Evolutionary conservation across 2,797 vertebrate species (phyloP).

Genomic region (Anguilla pacifica): DNA sequence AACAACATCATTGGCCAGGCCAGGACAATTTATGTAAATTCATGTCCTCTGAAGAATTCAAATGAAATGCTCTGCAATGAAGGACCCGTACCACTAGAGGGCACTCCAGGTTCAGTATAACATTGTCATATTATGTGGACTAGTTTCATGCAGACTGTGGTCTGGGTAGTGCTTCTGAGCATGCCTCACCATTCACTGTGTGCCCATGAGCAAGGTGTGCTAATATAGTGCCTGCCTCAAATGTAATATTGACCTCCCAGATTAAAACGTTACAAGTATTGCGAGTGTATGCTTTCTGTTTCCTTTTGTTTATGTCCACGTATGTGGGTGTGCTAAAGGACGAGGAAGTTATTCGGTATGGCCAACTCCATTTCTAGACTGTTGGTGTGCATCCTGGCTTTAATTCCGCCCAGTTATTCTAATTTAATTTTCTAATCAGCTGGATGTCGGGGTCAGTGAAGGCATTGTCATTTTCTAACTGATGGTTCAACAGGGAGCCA

Average conservation of each 20-base stretch:
- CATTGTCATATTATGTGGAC: no score
- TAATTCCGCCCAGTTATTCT: no score
- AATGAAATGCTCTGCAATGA: neutral
- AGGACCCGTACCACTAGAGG: conserved; percentile 26
- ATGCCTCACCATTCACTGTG: neutral
- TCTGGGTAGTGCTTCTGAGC: neutral
- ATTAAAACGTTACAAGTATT: neutral
- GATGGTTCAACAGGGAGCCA: neutral
- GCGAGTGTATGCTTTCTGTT: neutral
- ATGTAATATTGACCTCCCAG: neutral
- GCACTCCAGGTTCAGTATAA: neutral
- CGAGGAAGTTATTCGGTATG: neutral
- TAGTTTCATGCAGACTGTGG: neutral
- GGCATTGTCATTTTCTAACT: neutral
- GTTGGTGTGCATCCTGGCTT: neutral
- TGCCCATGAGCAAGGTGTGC: neutral
- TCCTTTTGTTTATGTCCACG: neutral
- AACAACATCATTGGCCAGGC: neutral
- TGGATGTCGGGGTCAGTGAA: neutral
- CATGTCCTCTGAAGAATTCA: neutral
- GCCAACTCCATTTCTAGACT: neutral
- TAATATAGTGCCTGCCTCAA: neutral
- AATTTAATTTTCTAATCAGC: neutral
- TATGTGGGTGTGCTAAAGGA: neutral
- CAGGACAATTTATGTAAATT: neutral